Base-by-base conservation (phyloP, 2,113 vertebrate genomes). In the Motacilla tschutschensis region DNA sequence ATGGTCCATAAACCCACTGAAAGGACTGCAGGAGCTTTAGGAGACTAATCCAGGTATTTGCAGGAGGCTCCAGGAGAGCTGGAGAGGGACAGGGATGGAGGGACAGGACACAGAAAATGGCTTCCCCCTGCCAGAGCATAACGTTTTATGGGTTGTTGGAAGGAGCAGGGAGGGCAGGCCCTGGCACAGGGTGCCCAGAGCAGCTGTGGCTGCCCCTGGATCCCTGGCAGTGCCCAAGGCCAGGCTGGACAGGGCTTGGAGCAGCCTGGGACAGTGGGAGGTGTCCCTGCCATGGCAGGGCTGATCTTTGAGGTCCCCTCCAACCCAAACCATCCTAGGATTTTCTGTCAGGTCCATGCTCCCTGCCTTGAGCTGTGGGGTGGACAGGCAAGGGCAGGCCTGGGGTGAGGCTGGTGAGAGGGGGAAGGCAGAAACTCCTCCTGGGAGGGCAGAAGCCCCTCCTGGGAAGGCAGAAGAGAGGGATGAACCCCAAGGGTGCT, bases 381-480 rank as follows among this genome's bases (percentile, higher is more conserved):
- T 48, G 57, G 57, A 21, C 53, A 35, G 26, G 51, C 0, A 0
- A 60, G n/a, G 71, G 41, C 38, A 31, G n/a, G 28, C 19, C 28
- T 2, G 26, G 14, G 36, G 4, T 6, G 4, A 25, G 59, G 33
- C 3, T 5, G 9, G 12, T 1, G 5, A 10, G 40, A 13, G 16
- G 28, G 14, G 8, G 17, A 2, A 66, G 38, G 20, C 43, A 17
- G 4, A 24, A 6, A 28, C 8, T 4, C 3, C 28, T 25, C 12
- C 22, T 15, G 59, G 2, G 2, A 62, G 20, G 21, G 29, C 4
- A 10, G 36, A 33, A 31, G 7, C n/a, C n/a, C 3, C 28, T 25
- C 12, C 22, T 15, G 59, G 2, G 2, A 62, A 17, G 21, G 29
- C 4, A 10, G 36, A 17, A 3, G 38, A 0, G 0, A 44, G 53